Conservation (phyloP, 2,888 invertebrate species). For the Catocala fraxini region DNA sequence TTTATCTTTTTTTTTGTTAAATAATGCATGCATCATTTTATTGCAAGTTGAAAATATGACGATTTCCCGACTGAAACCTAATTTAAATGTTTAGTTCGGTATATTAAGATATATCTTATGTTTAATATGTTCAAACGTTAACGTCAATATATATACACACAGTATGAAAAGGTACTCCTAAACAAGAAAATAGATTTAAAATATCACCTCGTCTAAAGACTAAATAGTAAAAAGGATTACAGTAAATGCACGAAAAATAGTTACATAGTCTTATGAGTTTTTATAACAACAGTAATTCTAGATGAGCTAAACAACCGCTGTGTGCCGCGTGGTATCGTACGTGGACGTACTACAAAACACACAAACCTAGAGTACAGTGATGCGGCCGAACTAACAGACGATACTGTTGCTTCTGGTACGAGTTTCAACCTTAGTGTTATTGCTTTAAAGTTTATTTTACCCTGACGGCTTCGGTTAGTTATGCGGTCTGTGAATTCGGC, state of each 20-base stretch:
- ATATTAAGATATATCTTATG: constrained; percentile 66
- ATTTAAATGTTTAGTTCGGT: constrained; percentile 41
- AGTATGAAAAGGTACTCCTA: constrained; percentile 73
- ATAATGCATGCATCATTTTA: constrained; percentile 40
- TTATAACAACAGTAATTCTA: constrained; percentile 70
- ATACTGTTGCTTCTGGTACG: constrained; percentile 12
- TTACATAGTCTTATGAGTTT: constrained; percentile 77
- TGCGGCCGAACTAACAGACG: constrained; percentile 49
- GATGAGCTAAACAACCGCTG: constrained; percentile 70
- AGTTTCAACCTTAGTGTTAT: constrained; percentile 36
- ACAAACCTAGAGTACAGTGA: constrained; percentile 64
- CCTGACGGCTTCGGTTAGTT: constrained; percentile 20
- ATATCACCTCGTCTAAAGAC: constrained; percentile 83
- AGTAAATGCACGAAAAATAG: constrained; percentile 88
- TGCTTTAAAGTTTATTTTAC: constrained; percentile 40
- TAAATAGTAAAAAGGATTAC: constrained; percentile 84
- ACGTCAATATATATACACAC: constrained; percentile 73
- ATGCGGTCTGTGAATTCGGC: constrained; percentile 42
- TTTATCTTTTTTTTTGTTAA: neutral
- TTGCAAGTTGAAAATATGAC: constrained; percentile 56
- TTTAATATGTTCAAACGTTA: constrained; percentile 74
- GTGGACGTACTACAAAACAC: constrained; percentile 62
- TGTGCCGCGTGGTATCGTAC: constrained; percentile 62
- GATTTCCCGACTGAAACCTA: constrained; percentile 41
- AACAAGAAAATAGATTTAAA: constrained; percentile 79